phyloP scores from a whole-genome alignment of 2,113 vertebrate genomes.

The Mobula hypostoma region DNA sequence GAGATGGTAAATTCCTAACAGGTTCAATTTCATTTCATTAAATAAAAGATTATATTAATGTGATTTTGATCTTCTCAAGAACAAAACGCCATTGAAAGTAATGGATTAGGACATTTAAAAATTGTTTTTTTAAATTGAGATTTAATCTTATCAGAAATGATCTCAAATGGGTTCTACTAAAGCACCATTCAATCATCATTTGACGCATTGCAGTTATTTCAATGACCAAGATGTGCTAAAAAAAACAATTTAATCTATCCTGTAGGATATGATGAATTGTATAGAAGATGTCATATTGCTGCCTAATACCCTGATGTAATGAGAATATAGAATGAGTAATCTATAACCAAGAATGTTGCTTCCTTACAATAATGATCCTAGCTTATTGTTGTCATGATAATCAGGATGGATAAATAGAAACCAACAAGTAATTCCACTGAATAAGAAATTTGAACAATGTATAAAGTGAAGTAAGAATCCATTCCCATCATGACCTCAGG shows the following conservation, averaged over 20 bases:
- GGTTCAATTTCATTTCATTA: conserved; percentile 28
- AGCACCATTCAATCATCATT: conserved; percentile 21
- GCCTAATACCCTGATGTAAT: conserved; percentile 13
- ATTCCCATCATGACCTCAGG: neutral
- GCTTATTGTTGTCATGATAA: neutral
- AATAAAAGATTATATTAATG: conserved; percentile 33
- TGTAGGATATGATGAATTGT: neutral
- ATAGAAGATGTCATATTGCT: conserved; percentile 7
- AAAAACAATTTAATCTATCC: conserved; percentile 1
- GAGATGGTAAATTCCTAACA: conserved; percentile 10
- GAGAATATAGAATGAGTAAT: neutral
- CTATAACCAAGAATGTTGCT: neutral
- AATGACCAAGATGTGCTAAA: neutral
- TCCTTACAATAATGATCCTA: neutral
- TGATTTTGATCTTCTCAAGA: conserved; percentile 30
- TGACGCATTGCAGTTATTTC: conserved; percentile 12
- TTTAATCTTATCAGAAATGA: conserved; percentile 36
- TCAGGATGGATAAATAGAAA: neutral
- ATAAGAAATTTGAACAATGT: neutral
- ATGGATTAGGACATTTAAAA: conserved; percentile 32
- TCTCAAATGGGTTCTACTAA: conserved; percentile 7
- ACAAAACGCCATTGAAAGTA: conserved; percentile 22
- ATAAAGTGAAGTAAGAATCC: neutral
- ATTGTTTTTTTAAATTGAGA: conserved; percentile 27
- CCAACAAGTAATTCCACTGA: neutral